Conservation (phyloP, 2,797 vertebrate genomes). For the Leptodactylus fallax region DNA sequence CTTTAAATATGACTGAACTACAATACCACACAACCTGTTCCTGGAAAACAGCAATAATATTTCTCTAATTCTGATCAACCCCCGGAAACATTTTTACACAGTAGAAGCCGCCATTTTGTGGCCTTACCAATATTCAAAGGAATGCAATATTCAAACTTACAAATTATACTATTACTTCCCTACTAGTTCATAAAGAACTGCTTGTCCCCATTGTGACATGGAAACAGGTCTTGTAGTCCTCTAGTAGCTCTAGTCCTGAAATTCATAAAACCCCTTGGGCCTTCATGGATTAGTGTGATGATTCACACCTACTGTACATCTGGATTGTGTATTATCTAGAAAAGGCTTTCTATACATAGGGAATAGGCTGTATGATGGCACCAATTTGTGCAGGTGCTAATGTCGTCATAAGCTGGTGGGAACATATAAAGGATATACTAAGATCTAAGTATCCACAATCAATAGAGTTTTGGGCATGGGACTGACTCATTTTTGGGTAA, state of each 20-base stretch:
- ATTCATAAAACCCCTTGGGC: not conserved
- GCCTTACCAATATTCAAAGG: slow-evolving; percentile 7
- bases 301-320: not conserved
- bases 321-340: not conserved
- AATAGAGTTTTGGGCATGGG: not conserved
- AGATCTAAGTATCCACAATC: not conserved
- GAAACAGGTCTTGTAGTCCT: not conserved
- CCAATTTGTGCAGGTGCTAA: not conserved
- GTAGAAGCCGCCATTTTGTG: not conserved
- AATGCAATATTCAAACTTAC: not conserved
- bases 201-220: not conserved
- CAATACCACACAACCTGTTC: not conserved
- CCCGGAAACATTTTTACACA: not conserved
- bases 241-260: not conserved
- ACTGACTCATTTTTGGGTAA: not conserved
- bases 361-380: not conserved
- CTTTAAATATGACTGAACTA: not conserved
- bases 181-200: not conserved
- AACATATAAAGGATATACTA: not conserved
- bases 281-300: not conserved
- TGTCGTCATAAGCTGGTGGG: not conserved
- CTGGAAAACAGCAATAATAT: not conserved
- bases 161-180: not conserved
- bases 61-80: not conserved
- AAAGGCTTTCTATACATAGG: not conserved